Evolutionary conservation across 2,113 vertebrate genomes (phyloP).

Genomic region (Sisor rabdophorus): DNA sequence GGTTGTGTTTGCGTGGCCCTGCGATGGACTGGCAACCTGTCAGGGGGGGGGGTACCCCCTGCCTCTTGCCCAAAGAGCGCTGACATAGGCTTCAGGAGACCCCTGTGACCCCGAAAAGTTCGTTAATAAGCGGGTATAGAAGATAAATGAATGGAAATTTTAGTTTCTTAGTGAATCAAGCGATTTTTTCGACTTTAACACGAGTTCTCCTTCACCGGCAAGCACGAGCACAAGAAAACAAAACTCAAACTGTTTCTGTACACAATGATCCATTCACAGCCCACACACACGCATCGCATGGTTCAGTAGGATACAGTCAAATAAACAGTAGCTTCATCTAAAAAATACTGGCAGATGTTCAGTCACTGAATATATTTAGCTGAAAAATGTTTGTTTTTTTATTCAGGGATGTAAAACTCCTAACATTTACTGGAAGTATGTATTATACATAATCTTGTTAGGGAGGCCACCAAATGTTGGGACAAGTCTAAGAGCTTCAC

Average conservation of each 20-base stretch:
- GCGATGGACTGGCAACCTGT: too few relatives aligned
- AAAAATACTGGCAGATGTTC: constrained; percentile 55
- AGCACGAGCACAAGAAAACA: constrained; percentile 52
- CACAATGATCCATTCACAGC: constrained; percentile 72
- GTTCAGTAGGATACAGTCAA: constrained; percentile 56
- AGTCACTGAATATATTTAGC: not conserved
- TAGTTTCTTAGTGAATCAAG: not conserved
- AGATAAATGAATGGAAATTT: too few relatives aligned
- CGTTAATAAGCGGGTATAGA: too few relatives aligned
- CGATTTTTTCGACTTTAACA: constrained; percentile 38
- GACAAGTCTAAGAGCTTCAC: too few relatives aligned
- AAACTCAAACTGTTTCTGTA: constrained; percentile 48
- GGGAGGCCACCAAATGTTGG: too few relatives aligned
- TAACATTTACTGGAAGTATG: not conserved
- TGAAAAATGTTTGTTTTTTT: not conserved
- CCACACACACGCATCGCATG: constrained; percentile 58
- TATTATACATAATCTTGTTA: too few relatives aligned
- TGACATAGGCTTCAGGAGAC: too few relatives aligned
- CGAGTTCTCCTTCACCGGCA: constrained; percentile 15
- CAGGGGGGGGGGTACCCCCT: too few relatives aligned
- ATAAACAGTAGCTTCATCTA: constrained; percentile 70
- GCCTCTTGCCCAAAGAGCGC: too few relatives aligned
- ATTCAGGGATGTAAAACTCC: not conserved
- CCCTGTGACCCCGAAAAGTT: too few relatives aligned
- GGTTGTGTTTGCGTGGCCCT: too few relatives aligned